Base-by-base conservation (phyloP, 2,888 invertebrate genomes). In the Entomobrya multifasciata region DNA sequence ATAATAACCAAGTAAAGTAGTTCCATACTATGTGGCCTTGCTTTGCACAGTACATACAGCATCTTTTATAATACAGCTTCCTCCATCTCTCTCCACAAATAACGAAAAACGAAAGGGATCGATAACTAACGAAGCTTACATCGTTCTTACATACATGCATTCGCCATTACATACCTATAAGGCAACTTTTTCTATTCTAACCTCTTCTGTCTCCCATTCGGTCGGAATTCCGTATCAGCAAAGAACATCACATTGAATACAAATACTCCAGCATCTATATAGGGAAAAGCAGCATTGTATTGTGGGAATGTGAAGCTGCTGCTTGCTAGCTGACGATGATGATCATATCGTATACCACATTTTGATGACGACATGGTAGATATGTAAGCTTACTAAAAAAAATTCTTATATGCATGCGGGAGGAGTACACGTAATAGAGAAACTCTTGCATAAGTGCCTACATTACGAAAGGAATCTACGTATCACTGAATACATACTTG, bases 41-140 rank as follows among this genome's bases (percentile, higher is more conserved):
- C 67, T 67, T 15, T 62, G n/a, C 25, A 62, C 13, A 49, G n/a
- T 25, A 60, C 17, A 62, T 13, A 30, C 8, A 44, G 20, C 67
- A 65, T 67, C 52, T 49, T 27, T 10, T 8, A 27, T 1, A 11
- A 15, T 25, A 44, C 49, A 72, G 27, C 47, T 15, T 22, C n/a
- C 6, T 52, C 25, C 49, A 72, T 49, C 30, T 72, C 72, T 30
- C 52, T 72, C 72, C 72, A 49, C 36, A 36, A 4, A 36, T 65
- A 65, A 80, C 74, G 49, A 36, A 36, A 36, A 36, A 36, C 77
- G 77, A 80, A 67, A 36, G n/a, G 52, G 67, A 80, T 80, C 79
- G 79, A 80, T 80, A 80, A 17, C 30, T 36, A 67, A 80, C 79
- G 79, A 80, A 52, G 49, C 49, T 49, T 27, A 52, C 72, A 72